These are phyloP conservation scores for Dasyurus viverrinus DNA, from an alignment of 2,113 vertebrate genomes.

Conservation along the genomic window DNA sequence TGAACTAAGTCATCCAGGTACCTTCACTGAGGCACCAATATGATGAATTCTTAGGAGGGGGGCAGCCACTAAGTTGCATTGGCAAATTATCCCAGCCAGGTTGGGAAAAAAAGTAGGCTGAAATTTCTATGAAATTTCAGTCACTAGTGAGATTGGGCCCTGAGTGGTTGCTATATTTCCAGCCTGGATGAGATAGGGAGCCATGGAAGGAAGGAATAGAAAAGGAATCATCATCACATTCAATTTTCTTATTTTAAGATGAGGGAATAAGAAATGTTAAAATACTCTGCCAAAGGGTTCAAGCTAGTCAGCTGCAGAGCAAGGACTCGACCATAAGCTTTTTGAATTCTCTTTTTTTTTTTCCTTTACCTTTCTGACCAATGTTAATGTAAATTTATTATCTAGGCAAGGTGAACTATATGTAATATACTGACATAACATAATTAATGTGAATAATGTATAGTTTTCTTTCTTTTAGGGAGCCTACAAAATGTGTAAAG, in stretches of 20 bases:
- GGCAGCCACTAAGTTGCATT: not conserved
- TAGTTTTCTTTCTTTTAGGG: slow-evolving; percentile 72
- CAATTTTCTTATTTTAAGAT: not conserved
- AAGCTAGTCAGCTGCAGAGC: not conserved
- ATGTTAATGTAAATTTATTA: not conserved
- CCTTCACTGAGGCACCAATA: not conserved
- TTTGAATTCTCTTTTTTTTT: not conserved
- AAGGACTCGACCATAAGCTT: not conserved
- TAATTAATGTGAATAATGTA: slow-evolving; percentile 57
- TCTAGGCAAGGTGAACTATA: not conserved
- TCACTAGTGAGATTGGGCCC: not conserved
- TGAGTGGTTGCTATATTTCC: not conserved
- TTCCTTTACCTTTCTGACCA: not conserved
- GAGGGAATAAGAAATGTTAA: not conserved
- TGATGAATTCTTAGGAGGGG: not conserved
- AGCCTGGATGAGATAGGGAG: not conserved
- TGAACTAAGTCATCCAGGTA: not conserved
- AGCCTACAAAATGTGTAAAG: slow-evolving; percentile 92
- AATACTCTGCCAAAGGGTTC: not conserved
- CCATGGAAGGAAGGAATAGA: not conserved
- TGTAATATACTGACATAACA: not conserved
- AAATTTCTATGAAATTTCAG: not conserved
- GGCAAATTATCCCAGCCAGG: too few relatives aligned
- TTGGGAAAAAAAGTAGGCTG: not conserved
- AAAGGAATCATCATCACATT: not conserved